These are phyloP conservation scores for Sciurus vulgaris DNA, from an alignment of 2,797 vertebrate species.

Conservation along the genomic window DNA sequence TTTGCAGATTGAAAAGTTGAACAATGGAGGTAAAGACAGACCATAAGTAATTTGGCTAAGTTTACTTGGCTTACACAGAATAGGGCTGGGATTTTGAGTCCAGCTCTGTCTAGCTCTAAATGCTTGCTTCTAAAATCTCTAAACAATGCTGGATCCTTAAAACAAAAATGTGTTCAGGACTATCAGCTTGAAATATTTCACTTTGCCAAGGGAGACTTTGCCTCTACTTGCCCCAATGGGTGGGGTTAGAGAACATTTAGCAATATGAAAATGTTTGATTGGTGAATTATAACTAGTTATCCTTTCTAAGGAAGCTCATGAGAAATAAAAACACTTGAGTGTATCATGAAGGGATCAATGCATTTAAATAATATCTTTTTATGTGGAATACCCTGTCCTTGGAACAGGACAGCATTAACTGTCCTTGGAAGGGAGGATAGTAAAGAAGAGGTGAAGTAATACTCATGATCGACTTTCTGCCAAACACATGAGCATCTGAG, in stretches of 20 bases:
- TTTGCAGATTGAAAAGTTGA: not conserved
- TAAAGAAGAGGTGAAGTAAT: not conserved
- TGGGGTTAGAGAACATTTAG: not conserved
- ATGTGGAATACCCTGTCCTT: not conserved
- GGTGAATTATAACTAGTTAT: not conserved
- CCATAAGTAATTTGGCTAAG: not conserved
- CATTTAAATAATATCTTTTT: not conserved
- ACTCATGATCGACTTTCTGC: not conserved
- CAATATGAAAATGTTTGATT: not conserved
- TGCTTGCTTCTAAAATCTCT: not conserved
- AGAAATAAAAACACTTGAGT: constrained; percentile 1
- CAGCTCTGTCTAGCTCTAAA: not conserved
- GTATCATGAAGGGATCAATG: not conserved
- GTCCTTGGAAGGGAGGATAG: not conserved
- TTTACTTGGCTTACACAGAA: not conserved
- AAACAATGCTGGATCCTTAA: not conserved
- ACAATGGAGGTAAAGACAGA: not conserved
- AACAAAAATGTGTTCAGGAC: not conserved
- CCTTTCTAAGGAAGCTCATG: not conserved
- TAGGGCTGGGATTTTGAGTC: not conserved
- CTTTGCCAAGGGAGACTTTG: not conserved
- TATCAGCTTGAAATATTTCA: not conserved
- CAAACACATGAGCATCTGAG: not conserved
- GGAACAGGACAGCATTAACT: too few relatives aligned
- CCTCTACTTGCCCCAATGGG: not conserved